Base-by-base conservation (phyloP, 2,888 invertebrate species). In the Horisme vitalbata region DNA sequence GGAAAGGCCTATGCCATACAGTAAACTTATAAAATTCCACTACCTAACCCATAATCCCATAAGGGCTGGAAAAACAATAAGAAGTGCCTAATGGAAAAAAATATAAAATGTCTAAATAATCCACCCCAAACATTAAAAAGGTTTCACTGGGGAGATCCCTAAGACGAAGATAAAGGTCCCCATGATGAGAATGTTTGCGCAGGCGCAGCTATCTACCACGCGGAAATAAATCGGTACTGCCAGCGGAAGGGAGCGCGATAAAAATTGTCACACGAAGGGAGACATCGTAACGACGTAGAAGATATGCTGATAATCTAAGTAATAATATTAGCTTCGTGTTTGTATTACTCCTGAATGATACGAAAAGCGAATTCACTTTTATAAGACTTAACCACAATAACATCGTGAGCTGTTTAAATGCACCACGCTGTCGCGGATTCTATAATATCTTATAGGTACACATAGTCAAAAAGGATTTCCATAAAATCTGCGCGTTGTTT, bases 191-290 rank as follows among this genome's bases (percentile, higher is more conserved):
- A 66, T 86, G 84, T 88, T 86, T 88, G 79, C 78, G 61, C 73
- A 73, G 75, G 78, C 76, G 68, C 73, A 72, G 58, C 70, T 87
- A 87, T 86, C 85, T 63, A 57, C 52, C 70, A 73, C 68, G 74
- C 87, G 86, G 88, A 88, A 88, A 87, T 85, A 86, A 83, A 85
- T 77, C 73, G 63, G 78, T 74, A 26, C 24, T 9, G 68, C 64
- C 58, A 71, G 81, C 86, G 87, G 87, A 88, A 83, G 85, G 83
- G 84, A 84, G 76, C 80, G 65, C 55, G 81, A 85, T 84, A 87
- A 85, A 79, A 75, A 78, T 75, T 68, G 70, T 78, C 75, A 72
- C 74, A 76, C 70, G 68, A 36, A 59, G 52, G 52, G 53, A 47
- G 52, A 41, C 37, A 15, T 33, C 28, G 15, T 24, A 37, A 46